A percentile compares a stretch with the other conserved stretches of the same genome.
These are phyloP conservation scores for Caenorhabditis sp. DNA, from an alignment of 2,888 invertebrate species.

Conservation along the genomic window DNA sequence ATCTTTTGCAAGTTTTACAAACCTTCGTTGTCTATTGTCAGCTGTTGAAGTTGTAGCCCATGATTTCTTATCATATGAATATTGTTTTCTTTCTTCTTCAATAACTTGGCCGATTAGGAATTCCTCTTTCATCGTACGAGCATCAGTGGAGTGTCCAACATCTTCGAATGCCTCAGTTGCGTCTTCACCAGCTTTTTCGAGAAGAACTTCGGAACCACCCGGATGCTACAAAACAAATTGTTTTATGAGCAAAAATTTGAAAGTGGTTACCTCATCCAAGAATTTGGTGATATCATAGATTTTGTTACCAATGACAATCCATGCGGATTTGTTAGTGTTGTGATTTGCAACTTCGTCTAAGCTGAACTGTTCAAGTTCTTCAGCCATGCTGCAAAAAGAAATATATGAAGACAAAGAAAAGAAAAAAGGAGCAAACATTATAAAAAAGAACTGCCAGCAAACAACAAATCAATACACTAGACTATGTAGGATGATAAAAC, in stretches of 20 bases:
- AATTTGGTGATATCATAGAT: conserved; percentile 70
- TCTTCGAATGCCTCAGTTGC: conserved; percentile 71
- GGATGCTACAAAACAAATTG: conserved; percentile 63
- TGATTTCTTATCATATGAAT: conserved; percentile 67
- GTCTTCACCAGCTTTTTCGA: conserved; percentile 70
- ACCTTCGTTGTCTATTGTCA: conserved; percentile 52
- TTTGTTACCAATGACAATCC: conserved; percentile 69
- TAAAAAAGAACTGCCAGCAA: neutral
- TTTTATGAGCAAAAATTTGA: neutral
- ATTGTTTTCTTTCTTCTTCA: conserved; percentile 56
- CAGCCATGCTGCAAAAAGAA: conserved; percentile 15
- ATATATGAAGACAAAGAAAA: neutral
- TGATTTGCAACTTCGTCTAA: conserved; percentile 64
- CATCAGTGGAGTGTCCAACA: conserved; percentile 70
- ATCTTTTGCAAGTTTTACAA: neutral
- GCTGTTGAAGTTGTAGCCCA: conserved; percentile 30
- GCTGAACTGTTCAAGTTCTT: conserved; percentile 37
- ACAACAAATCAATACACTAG: neutral
- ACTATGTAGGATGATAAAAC: neutral
- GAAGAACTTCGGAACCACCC: conserved; percentile 70
- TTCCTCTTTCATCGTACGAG: conserved; percentile 67
- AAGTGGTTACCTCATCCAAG: conserved; percentile 66
- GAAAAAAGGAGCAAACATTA: neutral
- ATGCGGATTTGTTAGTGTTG: conserved; percentile 62
- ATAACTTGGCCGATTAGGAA: conserved; percentile 66